Percentiles rank a stretch among this genome's conserved stretches.
Evolutionary conservation across 1,140 invertebrate species (phyloP).

Genomic region (Aradophagus sp.): DNA sequence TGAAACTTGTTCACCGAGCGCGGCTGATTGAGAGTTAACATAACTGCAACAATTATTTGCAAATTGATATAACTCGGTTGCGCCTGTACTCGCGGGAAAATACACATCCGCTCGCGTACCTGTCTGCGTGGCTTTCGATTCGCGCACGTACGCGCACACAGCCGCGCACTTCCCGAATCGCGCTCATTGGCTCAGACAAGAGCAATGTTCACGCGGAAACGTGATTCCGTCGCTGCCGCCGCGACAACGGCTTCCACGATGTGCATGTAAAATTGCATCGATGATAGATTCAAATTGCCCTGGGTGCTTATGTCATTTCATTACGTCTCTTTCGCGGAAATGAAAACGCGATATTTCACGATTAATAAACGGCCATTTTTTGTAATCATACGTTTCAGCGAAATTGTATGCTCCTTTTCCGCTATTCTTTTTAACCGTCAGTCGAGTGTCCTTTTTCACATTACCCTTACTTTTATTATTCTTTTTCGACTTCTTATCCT

Average conservation of each 20-base stretch:
- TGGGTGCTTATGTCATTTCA: slow-evolving; percentile 27
- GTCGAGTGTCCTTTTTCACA: too few relatives aligned
- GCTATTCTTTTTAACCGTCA: too few relatives aligned
- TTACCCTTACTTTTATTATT: too few relatives aligned
- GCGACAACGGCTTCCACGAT: slow-evolving; percentile 7
- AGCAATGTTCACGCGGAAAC: slow-evolving; percentile 20
- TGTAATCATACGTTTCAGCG: slow-evolving; percentile 14
- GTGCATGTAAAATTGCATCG: slow-evolving; percentile 17
- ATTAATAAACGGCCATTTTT: slow-evolving; percentile 10
- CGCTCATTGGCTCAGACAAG: slow-evolving; percentile 18
- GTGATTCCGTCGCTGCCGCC: slow-evolving; percentile 6
- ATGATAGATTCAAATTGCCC: slow-evolving; percentile 26
- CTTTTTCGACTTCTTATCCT: too few relatives aligned
- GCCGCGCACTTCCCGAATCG: too few relatives aligned
- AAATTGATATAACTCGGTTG: slow-evolving; percentile 68
- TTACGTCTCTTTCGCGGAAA: slow-evolving; percentile 23
- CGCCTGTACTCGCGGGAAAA: slow-evolving; percentile 28
- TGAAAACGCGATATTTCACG: slow-evolving; percentile 19
- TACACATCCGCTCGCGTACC: slow-evolving; percentile 15
- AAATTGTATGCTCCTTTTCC: slow-evolving; percentile 11
- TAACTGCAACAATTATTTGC: slow-evolving; percentile 72
- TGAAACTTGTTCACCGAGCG: slow-evolving; percentile 55
- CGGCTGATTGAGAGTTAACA: slow-evolving; percentile 71
- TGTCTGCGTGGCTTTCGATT: too few relatives aligned
- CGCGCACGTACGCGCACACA: too few relatives aligned